These are phyloP conservation scores for Heteropelma amictum DNA, from an alignment of 2,888 invertebrate species.

Conservation along the genomic window DNA sequence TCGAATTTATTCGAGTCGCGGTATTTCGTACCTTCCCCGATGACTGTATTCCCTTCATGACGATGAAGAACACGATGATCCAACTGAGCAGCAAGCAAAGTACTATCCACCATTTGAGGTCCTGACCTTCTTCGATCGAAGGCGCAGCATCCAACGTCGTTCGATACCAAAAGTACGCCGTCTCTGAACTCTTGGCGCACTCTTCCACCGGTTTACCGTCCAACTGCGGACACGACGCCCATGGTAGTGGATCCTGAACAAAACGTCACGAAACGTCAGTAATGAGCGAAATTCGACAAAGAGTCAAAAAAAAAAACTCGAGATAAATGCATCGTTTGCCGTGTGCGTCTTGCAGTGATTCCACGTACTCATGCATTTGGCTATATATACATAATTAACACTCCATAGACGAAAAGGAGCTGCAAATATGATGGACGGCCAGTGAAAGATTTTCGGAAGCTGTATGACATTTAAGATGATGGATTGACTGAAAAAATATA, in stretches of 20 bases:
- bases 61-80: slow-evolving; percentile 95
- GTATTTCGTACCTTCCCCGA: slow-evolving; percentile 90
- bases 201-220: slow-evolving; percentile 86
- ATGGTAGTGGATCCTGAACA: slow-evolving; percentile 88
- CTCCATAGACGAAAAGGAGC: not conserved
- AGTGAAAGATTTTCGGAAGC: not conserved
- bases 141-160: slow-evolving; percentile 93
- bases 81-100: slow-evolving; percentile 92
- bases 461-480: not conserved
- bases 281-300: not conserved
- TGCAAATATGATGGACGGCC: not conserved
- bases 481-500: not conserved
- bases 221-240: slow-evolving; percentile 88
- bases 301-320: not conserved
- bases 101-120: slow-evolving; percentile 95
- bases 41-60: slow-evolving; percentile 97
- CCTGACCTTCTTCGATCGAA: slow-evolving; percentile 90
- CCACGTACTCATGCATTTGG: not conserved
- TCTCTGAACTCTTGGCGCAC: slow-evolving; percentile 93
- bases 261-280: not conserved
- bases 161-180: slow-evolving; percentile 96
- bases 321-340: slow-evolving; percentile 11
- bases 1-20: not conserved
- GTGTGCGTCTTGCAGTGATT: slow-evolving; percentile 18
- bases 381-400: not conserved